Base-by-base conservation (phyloP, 2,888 invertebrate genomes). In the Campaea margaritaria region DNA sequence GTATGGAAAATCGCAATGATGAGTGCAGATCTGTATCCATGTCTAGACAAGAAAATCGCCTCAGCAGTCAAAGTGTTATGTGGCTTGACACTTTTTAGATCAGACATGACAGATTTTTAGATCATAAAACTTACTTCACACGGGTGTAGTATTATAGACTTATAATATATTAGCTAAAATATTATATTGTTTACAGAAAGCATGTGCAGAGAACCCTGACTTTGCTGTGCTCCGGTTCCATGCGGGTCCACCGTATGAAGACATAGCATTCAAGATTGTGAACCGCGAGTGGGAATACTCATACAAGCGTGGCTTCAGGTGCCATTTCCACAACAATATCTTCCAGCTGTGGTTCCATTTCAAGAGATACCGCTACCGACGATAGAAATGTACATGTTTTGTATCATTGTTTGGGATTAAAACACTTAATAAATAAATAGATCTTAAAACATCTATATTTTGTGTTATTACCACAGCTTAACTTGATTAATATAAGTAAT, bases 331-430 rank as follows among this genome's bases (percentile, higher is more conserved):
- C 85, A 99, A 99, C 89, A 99, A 99, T 82, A 99, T 99, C 73
- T 99, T 99, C 85, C 99, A 99, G 85, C 93, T 99, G 38, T 99
- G 99, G 99, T 99, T 99, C 91, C 99, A 99, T 84, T 99, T 99
- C 93, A 99, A 99, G 89, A 93, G 99, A 72, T 99, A 99, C 85
- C 94, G 99, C 67, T 99, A 99, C 89, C 94, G 99, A 50, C 94
- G 97, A 81, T 97, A 85, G 74, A 42, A 28, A 16, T 15, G 2
- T 27, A 41, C 21, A 21, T 31, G 11, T 31, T 50, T 42, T 42
- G 31, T 41, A 13, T 46, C 27, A 28, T 44, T 38, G 14, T 39
- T 12, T 11, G 2, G 14, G 38, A 27, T 38, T 21, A 42, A 21
- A 21, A n/a, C n/a, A n/a, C n/a, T n/a, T n/a, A 16, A 42, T 16